phyloP scores from a whole-genome alignment of 2,797 vertebrate species.

The Moxostoma hubbsi region DNA sequence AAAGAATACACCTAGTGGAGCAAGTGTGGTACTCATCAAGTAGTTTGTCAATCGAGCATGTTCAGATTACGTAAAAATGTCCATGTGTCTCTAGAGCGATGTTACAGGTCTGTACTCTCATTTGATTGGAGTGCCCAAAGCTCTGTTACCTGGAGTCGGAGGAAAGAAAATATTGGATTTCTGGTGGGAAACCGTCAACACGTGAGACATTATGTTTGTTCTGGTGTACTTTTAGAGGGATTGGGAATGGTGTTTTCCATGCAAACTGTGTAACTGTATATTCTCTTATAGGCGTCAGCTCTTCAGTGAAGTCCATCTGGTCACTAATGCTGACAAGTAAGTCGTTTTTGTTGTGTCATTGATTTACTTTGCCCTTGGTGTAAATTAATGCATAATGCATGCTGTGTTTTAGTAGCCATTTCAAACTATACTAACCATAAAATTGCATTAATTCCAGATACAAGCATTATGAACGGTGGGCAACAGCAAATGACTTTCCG shows the following conservation, averaged over 20 bases:
- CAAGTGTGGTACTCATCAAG: too few species aligned
- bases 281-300: constrained; percentile 76
- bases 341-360: constrained; percentile 49
- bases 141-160: constrained; percentile 80
- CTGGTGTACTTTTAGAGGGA: background rate
- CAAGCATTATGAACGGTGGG: constrained; percentile 86
- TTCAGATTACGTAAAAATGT: background rate
- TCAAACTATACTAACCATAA: background rate
- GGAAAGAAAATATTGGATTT: constrained; percentile 86
- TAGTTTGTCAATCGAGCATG: too few species aligned
- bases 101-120: constrained; percentile 79
- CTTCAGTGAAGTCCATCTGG: constrained; percentile 84
- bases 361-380: background rate
- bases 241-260: background rate
- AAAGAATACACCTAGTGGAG: too few species aligned
- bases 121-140: constrained; percentile 80
- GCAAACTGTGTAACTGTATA: background rate
- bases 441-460: constrained; percentile 66
- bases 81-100: constrained; percentile 73
- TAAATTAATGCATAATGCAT: background rate
- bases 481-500: constrained; percentile 85
- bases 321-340: constrained; percentile 88
- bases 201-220: constrained; percentile 67
- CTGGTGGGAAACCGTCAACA: constrained; percentile 86
- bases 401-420: background rate